Percentiles rank a stretch among this genome's conserved stretches.
Evolutionary conservation across 2,797 vertebrate genomes (phyloP).

Genomic region (Salmo trutta): DNA sequence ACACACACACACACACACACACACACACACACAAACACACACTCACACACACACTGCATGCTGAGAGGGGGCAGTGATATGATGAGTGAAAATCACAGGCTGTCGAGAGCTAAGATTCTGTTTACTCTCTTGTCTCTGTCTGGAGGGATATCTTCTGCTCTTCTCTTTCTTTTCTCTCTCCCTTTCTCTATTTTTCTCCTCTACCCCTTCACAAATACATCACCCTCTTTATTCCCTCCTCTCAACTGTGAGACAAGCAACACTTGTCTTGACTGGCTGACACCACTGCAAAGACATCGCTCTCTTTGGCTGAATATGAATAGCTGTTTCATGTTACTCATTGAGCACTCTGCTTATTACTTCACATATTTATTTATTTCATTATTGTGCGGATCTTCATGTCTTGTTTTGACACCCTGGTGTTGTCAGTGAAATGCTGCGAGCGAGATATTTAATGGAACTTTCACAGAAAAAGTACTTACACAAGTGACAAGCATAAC

Average conservation of each 20-base stretch:
- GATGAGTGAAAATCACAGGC: constrained; percentile 51
- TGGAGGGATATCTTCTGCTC: constrained; percentile 46
- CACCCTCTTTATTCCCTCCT: constrained; percentile 19
- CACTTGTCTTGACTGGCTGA: constrained; percentile 41
- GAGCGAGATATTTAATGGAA: constrained; percentile 5
- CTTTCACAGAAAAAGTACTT: neutral
- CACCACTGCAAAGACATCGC: constrained; percentile 13
- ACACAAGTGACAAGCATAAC: neutral
- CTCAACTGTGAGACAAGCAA: constrained; percentile 29
- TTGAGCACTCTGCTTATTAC: constrained; percentile 10
- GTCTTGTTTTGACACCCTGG: too few relatives aligned
- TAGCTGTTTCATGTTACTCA: constrained; percentile 44
- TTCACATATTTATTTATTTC: constrained; percentile 11
- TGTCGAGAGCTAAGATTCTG: constrained; percentile 52
- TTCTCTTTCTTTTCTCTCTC: neutral
- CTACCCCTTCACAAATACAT: constrained; percentile 39
- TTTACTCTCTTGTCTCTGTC: constrained; percentile 60
- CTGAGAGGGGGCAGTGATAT: constrained; percentile 34
- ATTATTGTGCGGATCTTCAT: neutral
- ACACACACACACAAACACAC: too few relatives aligned
- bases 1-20: too few relatives aligned
- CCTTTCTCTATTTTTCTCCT: too few relatives aligned
- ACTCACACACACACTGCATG: neutral
- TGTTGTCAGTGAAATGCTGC: neutral
- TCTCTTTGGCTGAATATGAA: constrained; percentile 40